Base-by-base conservation (phyloP, 2,888 invertebrate genomes). In the Archips xylosteana region DNA sequence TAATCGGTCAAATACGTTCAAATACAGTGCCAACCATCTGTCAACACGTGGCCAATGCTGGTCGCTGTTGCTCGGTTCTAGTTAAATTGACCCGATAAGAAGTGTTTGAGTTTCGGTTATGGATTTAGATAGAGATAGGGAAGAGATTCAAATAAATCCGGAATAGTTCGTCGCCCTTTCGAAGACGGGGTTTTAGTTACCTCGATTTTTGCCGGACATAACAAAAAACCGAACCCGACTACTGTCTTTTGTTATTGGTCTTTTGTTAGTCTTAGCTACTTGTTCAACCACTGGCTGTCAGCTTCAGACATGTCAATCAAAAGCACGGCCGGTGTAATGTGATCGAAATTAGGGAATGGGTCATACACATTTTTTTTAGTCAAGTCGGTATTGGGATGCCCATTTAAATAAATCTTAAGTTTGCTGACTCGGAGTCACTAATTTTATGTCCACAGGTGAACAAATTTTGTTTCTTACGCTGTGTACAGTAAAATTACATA, bases 1-100 rank as follows among this genome's bases (percentile, higher is more conserved):
- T 63, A 42, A 49, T 75, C 75, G 73, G 75, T 75, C 73, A 73
- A 62, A 73, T n/a, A 64, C 71, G 66, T 61, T 36, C 64, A 67
- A 61, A 75, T 60, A 75, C 89, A 81, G 75, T 76, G 80, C 84
- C 83, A 88, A 81, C 83, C 82, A 87, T 89, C 86, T 87, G 86
- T 88, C 83, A 87, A 88, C 83, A 88, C 83, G 83, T 83, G 85
- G 82, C 75, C 78, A 81, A 78, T 78, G 79, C 77, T 74, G 59
- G 76, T 76, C 65, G 70, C 69, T 76, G 71, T 78, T 49, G 39
- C 15, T 49, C 36, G 51, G 59, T 72, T 61, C 64, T 74, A 15
- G 64, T 70, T 69, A 64, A 57, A 65, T 54, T 70, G 69, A 64
- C 45, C 54, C 23, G 74, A 74, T 74, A 74, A 74, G 65, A 13